Evolutionary conservation across 2,888 invertebrate genomes (phyloP).

Genomic region (Drosophila mercatorum): DNA sequence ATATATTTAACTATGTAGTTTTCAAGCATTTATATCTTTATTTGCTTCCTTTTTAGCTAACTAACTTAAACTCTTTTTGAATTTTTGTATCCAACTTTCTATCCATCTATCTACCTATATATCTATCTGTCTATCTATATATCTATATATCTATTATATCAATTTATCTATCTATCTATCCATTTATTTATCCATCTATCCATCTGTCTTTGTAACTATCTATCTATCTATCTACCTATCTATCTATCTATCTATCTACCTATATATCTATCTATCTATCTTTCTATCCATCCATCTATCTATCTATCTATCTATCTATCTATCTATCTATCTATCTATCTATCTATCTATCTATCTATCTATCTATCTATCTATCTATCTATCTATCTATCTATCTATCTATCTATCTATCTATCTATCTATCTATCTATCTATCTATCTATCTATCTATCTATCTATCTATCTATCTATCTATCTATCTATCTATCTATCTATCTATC

Average conservation of each 20-base stretch:
- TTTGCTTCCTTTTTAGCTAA: too few species aligned
- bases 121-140: not conserved
- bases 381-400: too few species aligned
- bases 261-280: too few species aligned
- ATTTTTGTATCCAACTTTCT: not conserved
- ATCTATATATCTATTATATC: not conserved
- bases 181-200: too few species aligned
- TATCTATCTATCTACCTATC: too few species aligned
- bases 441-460: too few species aligned
- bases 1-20: not conserved
- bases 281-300: not conserved
- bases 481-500: not conserved
- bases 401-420: too few species aligned
- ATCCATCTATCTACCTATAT: not conserved
- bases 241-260: too few species aligned
- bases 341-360: not conserved
- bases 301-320: not conserved
- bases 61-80: too few species aligned
- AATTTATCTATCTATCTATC: not conserved
- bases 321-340: not conserved
- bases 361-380: not conserved
- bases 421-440: too few species aligned
- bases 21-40: not conserved
- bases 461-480: not conserved
- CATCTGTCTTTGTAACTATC: too few species aligned